Evolutionary conservation across 2,113 vertebrate species (phyloP).

Genomic region (Cochlearius cochlearius): DNA sequence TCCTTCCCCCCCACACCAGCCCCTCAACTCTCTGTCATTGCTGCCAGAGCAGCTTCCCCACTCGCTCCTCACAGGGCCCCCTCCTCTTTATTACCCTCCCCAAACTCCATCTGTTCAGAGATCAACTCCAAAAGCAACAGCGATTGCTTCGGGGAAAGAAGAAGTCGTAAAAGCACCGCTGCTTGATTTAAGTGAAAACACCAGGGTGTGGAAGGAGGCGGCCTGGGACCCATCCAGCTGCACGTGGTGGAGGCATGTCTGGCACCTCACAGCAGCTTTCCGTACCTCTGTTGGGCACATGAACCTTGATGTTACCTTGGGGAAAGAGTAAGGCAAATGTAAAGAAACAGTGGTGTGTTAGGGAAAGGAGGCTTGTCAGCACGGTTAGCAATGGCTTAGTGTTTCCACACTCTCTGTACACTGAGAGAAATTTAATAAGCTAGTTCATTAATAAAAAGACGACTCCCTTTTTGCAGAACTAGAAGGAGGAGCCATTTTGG

Average conservation of each 20-base stretch:
- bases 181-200: neutral
- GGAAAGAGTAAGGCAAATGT: neutral
- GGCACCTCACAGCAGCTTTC: neutral
- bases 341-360: neutral
- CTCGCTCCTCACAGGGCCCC: neutral
- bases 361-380: neutral
- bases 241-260: neutral
- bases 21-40: neutral
- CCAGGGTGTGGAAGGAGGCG: neutral
- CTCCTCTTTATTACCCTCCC: neutral
- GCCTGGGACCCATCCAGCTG: neutral
- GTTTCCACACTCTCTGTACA: neutral
- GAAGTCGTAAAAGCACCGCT: rapidly evolving
- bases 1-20: neutral
- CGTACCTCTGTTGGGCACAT: neutral
- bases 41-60: neutral
- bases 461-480: neutral
- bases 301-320: neutral
- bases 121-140: neutral
- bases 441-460: neutral
- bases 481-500: neutral
- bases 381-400: too few species aligned
- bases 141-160: neutral
- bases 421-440: neutral
- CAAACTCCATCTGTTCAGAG: neutral